Evolutionary conservation across 2,888 invertebrate species (phyloP), one percentile per base, ranked within the genome.

Genomic region (Drosophila yooni): DNA sequence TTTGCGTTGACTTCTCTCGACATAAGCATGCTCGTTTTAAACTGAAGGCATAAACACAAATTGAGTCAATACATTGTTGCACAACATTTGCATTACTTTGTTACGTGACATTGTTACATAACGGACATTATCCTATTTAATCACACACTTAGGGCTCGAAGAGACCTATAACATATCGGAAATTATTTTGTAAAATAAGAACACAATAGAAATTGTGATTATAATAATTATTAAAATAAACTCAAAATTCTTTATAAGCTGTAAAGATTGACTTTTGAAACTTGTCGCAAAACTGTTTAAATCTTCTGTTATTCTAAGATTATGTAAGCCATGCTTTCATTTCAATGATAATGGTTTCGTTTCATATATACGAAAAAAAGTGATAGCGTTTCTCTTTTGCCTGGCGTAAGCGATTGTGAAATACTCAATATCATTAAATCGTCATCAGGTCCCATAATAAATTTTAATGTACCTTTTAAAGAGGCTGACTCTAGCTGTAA

Each of bases 71-170:
- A 46, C 21, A 46, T 21, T 46, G 21, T 15, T 25, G 46, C 21
- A 46, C 21, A 46, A 15, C 7, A 46, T 25, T 46, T 46, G 46
- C 21, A 46, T 46, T 15, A 46, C 46, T 46, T 46, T 25, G 8
- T 74, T 67, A 69, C 48, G 34, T 18, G 40, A 34, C 48, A 50
- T 65, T 69, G 33, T 65, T 40, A 29, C 36, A 43, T 18, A 53
- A 53, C 36, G 33, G 48, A 40, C 54, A 57, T 64, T 53, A 59
- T 62, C 31, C 40, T 29, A 64, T 33, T 56, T 48, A 73, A 64
- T 56, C 64, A 74, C 52, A 51, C 5, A 29, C 18, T 2, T 13
- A 29, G 27, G 43, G 54, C n/a, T 40, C 10, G 21, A 7, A 52
- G 25, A 56, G 48, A 56, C 51, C 56, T 65, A 40, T 27, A 43